Evolutionary conservation across 92 coral and sea anemone genomes (phyloP).

Genomic region (Phymanthus crucifer): DNA sequence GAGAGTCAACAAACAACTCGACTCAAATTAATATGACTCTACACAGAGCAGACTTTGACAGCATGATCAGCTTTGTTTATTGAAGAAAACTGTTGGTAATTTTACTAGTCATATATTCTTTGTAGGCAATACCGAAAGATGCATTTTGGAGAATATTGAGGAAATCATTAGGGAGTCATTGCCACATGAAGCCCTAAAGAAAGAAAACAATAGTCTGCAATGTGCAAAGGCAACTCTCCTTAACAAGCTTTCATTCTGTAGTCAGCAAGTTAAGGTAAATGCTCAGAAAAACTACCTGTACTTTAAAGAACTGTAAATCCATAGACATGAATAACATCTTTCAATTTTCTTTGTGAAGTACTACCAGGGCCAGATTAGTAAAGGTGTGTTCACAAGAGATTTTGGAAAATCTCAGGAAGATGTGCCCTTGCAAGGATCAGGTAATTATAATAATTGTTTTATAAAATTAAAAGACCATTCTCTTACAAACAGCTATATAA

Average conservation of each 20-base stretch:
- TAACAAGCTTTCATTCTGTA: constrained; percentile 52
- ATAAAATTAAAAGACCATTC: neutral
- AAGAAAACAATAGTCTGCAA: constrained; percentile 12
- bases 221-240: constrained; percentile 20
- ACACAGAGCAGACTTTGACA: too few species aligned
- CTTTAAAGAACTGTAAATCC: neutral
- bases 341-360: neutral
- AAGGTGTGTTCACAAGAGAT: neutral
- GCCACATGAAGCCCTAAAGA: constrained; percentile 32
- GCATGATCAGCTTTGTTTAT: neutral
- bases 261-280: constrained; percentile 41
- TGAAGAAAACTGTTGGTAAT: neutral
- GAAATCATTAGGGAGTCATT: constrained; percentile 40
- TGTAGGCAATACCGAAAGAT: constrained; percentile 46
- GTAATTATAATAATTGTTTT: neutral
- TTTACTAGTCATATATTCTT: neutral
- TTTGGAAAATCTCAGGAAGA: constrained; percentile 23
- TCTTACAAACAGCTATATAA: neutral
- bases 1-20: too few species aligned
- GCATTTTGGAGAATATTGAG: constrained; percentile 40
- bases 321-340: neutral
- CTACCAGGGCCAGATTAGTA: neutral
- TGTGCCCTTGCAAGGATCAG: constrained; percentile 3
- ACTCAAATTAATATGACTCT: too few species aligned
- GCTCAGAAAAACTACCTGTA: neutral